These are phyloP conservation scores for Rhagonycha lutea DNA, from an alignment of 2,888 invertebrate genomes.

Conservation along the genomic window DNA sequence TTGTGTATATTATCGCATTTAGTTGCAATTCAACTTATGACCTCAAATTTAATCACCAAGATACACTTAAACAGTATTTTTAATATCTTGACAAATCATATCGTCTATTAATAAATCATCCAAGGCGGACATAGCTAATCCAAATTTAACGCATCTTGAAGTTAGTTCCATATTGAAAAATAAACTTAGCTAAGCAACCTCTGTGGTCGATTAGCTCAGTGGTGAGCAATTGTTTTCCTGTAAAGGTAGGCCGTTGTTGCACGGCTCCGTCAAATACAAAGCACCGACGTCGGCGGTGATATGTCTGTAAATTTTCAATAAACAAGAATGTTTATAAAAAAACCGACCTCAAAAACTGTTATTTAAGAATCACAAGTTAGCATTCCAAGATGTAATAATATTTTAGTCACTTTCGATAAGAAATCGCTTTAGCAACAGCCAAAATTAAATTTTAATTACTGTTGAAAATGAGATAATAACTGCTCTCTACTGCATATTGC, in stretches of 20 bases:
- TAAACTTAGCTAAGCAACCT: no score
- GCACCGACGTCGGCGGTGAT: no score
- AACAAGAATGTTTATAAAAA: not conserved
- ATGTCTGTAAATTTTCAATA: not conserved
- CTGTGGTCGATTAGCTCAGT: no score
- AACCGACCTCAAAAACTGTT: not conserved
- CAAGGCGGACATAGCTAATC: no score
- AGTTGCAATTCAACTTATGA: not conserved
- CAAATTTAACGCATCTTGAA: no score
- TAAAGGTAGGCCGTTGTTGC: no score
- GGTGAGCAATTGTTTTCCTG: no score
- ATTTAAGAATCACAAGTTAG: not conserved
- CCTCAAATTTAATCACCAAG: not conserved
- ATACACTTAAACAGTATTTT: not conserved
- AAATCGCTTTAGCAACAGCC: not conserved
- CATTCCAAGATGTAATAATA: not conserved
- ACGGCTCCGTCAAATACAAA: no score
- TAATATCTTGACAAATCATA: not conserved
- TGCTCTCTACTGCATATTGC: not conserved
- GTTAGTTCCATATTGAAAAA: no score
- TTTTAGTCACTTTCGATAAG: not conserved
- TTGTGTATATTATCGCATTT: not conserved
- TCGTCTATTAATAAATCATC: not conserved
- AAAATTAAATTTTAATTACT: not conserved
- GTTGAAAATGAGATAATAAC: not conserved